Conservation (phyloP, 2,113 vertebrate genomes). For the Megalops atlanticus region DNA sequence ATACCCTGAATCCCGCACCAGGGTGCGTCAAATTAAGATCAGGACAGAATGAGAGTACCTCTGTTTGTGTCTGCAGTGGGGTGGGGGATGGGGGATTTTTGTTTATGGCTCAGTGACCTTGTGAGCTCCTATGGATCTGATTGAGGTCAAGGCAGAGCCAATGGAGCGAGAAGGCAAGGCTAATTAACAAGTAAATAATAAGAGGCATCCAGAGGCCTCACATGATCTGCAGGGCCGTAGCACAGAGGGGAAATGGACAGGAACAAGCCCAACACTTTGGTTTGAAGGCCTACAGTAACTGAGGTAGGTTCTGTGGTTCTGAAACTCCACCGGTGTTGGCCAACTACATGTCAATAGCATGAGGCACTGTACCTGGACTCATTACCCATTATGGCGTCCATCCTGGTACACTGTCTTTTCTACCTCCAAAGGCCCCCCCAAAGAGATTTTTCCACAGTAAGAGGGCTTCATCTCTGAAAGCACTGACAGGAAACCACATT, state of each 20-base stretch:
- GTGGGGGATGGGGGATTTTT: neutral
- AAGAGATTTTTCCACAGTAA: no score
- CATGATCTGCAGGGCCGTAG: slow-evolving; percentile 33
- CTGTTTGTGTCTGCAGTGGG: neutral
- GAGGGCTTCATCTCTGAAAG: neutral
- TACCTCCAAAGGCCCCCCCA: no score
- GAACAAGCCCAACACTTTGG: neutral
- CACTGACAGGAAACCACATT: neutral
- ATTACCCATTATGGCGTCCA: no score
- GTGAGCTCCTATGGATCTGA: neutral
- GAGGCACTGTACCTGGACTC: neutral
- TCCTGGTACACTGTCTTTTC: no score
- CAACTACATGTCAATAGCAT: neutral
- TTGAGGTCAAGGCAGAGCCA: neutral
- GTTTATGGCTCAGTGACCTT: neutral
- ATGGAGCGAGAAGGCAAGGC: slow-evolving; percentile 23
- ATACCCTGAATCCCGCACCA: neutral
- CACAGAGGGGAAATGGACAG: slow-evolving; percentile 17
- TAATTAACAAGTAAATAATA: slow-evolving; percentile 57
- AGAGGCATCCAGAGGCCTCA: slow-evolving; percentile 38
- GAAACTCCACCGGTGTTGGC: no score
- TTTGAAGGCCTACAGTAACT: neutral
- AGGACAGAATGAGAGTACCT: neutral
- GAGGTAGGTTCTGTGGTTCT: neutral
- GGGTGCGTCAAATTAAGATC: neutral